phyloP scores from a whole-genome alignment of 1,140 invertebrate species.

The Andrena cerasifolii region DNA sequence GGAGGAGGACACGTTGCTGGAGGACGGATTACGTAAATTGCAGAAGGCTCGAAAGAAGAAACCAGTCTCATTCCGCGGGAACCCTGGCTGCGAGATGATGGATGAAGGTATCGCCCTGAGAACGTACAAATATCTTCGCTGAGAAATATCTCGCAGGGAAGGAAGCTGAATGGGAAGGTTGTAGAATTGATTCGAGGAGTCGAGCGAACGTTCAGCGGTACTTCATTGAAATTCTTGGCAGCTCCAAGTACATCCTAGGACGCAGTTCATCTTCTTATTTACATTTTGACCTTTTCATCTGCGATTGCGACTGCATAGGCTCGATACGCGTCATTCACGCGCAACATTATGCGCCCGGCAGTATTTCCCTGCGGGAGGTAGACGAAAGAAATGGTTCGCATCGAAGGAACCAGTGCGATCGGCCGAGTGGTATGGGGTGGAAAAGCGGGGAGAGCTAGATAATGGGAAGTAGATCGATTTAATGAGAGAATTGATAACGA shows the following conservation, averaged over 20 bases:
- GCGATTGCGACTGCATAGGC: too few relatives aligned
- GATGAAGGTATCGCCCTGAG: conserved; percentile 3
- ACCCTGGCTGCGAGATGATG: conserved; percentile 11
- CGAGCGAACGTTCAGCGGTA: too few relatives aligned
- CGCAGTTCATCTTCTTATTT: not conserved
- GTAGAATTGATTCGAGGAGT: not conserved
- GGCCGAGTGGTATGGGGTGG: too few relatives aligned
- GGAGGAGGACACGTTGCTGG: not conserved
- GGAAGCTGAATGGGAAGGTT: not conserved
- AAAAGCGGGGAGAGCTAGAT: too few relatives aligned
- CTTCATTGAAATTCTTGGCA: not conserved
- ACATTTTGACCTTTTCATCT: not conserved
- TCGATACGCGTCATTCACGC: too few relatives aligned
- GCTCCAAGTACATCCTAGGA: not conserved
- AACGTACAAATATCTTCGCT: conserved; percentile 2
- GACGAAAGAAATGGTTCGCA: too few relatives aligned
- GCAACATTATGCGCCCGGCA: too few relatives aligned
- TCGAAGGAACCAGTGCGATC: too few relatives aligned
- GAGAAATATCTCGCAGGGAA: not conserved
- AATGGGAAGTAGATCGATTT: too few relatives aligned
- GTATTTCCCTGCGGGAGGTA: too few relatives aligned
- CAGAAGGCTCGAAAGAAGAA: conserved; percentile 43
- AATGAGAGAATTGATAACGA: conserved; percentile 58
- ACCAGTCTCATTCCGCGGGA: conserved; percentile 6
- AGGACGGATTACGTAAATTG: conserved; percentile 64